A percentile compares a stretch with the other conserved stretches of the same genome.
Conservation (phyloP, 2,888 invertebrate species). For the Melanargia galathea region DNA sequence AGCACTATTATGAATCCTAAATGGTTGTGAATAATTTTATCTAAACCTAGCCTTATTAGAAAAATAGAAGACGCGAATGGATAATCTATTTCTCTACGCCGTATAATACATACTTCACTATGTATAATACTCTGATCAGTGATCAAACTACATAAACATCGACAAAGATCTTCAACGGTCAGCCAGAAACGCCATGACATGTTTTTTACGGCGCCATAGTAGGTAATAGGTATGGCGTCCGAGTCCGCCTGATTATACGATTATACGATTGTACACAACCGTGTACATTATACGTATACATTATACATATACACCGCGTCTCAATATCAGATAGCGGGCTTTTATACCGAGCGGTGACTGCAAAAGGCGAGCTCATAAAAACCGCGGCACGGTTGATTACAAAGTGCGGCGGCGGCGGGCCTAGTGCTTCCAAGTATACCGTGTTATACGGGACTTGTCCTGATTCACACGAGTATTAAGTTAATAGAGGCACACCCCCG, state of each 20-base stretch:
- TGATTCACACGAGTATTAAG: background rate
- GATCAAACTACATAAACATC: background rate
- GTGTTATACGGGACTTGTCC: conserved; percentile 3
- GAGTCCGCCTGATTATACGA: conserved; percentile 12
- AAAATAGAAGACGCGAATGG: no score
- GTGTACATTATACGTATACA: background rate
- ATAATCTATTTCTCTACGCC: background rate
- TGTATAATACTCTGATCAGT: background rate
- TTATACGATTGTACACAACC: conserved; percentile 24
- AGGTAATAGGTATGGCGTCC: background rate
- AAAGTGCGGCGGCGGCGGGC: conserved; percentile 65
- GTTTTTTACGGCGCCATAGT: conserved; percentile 1
- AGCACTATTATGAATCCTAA: no score
- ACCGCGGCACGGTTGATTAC: conserved; percentile 77
- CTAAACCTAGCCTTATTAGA: no score
- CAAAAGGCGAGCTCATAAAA: conserved; percentile 75
- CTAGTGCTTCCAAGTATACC: background rate
- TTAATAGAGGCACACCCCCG: background rate
- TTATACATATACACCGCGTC: conserved; percentile 43
- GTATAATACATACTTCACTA: no score
- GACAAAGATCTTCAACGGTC: conserved; percentile 1
- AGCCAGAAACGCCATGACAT: background rate
- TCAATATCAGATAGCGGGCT: conserved; percentile 71
- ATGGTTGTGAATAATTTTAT: no score
- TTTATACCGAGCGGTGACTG: conserved; percentile 69